Evolutionary conservation across 2,113 vertebrate genomes (phyloP), one percentile per base, ranked within the genome.

Genomic region (Cygnus buccinator): DNA sequence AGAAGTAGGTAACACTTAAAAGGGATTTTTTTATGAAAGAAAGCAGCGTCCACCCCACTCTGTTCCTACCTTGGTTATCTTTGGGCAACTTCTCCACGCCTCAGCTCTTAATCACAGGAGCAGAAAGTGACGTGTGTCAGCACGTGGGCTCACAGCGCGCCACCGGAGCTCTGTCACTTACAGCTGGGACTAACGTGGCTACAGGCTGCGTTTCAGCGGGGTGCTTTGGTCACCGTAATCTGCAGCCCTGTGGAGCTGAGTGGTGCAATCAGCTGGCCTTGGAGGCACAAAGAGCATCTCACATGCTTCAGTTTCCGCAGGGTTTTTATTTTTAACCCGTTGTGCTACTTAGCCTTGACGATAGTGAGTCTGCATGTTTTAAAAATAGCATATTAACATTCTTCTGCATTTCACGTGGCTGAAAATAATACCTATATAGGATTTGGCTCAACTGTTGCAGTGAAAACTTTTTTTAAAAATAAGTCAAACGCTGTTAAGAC

Each of bases 201-300:
- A 37, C 63, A 37, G 48, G 54, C 21, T 54, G 37, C 0, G 0
- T 79, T 87, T 75, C 33, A 26, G 62, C 50, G 50, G 11, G 8
- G 18, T 26, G 25, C 54, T 84, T 6, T 3, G 33, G 48, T 77
- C 28, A 1, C 84, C 25, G 1, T 17, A 13, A 44, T 48, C 50
- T 2, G 10, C 46, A 14, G 13, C 82, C 13, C 3, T 2, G 4
- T 6, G 4, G 50, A 43, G 39, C 46, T 55, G 20, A 67, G 63
- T 22, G 29, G 79, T 70, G 55, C 65, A 75, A 35, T 83, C 6
- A 1, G 25, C 33, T 76, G 37, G 62, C 16, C 59, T 43, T 62
- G 59, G 58, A 80, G 55, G 23, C 2, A 1, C 50, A 52, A 59
- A 90, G 25, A 57, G 33, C 79, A 55, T 46, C 52, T 78, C 37